Conservation (phyloP, 2,113 vertebrate species). For the Thalassarche chlororhynchos region DNA sequence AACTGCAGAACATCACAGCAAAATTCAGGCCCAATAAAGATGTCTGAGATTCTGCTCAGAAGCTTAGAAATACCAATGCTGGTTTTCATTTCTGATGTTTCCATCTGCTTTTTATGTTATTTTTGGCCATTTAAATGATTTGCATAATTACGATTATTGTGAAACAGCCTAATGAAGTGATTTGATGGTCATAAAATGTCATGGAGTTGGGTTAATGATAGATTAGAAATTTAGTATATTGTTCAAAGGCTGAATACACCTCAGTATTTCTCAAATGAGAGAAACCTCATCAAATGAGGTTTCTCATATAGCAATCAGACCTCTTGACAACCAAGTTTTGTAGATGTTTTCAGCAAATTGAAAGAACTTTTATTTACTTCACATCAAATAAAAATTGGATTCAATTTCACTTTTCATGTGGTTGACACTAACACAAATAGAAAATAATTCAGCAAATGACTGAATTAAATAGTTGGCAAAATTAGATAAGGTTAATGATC, state of each 20-base stretch:
- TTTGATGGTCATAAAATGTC: background rate
- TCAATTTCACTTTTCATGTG: background rate
- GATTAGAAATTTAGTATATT: background rate
- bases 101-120: background rate
- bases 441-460: background rate
- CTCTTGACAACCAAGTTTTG: background rate
- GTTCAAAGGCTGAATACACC: background rate
- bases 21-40: background rate
- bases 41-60: background rate
- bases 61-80: background rate
- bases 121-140: background rate
- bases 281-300: background rate
- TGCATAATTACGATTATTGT: background rate
- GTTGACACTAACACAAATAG: background rate
- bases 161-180: background rate
- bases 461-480: background rate
- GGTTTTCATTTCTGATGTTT: background rate
- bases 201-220: background rate
- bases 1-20: background rate
- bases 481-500: background rate
- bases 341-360: background rate
- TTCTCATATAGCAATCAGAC: background rate
- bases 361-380: background rate
- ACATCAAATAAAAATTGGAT: background rate
- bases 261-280: background rate